These are phyloP conservation scores for Zalophus californianus DNA, from an alignment of 2,797 vertebrate genomes.

Conservation along the genomic window DNA sequence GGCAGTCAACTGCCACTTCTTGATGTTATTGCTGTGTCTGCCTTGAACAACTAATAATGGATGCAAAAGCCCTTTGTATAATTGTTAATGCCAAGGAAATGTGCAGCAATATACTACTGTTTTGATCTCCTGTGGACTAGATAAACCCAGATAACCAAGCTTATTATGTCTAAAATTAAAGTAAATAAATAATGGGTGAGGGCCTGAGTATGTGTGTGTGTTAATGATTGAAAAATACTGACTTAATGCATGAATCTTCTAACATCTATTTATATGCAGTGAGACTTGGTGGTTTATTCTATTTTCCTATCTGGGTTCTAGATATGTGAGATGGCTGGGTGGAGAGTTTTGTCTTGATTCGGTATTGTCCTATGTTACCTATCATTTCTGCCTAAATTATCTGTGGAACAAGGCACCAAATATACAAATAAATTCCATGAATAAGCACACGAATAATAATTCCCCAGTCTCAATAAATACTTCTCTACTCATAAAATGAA, in stretches of 20 bases:
- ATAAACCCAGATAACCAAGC: conserved; percentile 40
- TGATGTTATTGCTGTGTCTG: conserved; percentile 15
- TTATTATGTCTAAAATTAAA: conserved; percentile 57
- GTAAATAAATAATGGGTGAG: conserved; percentile 54
- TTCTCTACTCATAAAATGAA: not conserved
- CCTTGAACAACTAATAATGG: not conserved
- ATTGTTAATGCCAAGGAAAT: conserved; percentile 45
- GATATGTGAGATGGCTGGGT: not conserved
- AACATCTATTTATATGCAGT: not conserved
- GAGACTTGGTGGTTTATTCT: not conserved
- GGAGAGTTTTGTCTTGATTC: not conserved
- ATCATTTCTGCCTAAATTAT: conserved; percentile 22
- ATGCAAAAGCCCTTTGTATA: conserved; percentile 46
- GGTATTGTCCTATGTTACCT: not conserved
- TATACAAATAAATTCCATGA: not conserved
- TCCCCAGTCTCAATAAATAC: not conserved
- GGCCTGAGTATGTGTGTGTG: not conserved
- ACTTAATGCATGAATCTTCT: not conserved
- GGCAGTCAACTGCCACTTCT: conserved; percentile 42
- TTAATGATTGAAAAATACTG: not conserved
- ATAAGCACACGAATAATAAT: not conserved
- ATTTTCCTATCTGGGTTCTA: not conserved
- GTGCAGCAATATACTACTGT: not conserved
- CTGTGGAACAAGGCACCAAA: not conserved
- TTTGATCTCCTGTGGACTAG: not conserved